Percentiles rank a stretch among this genome's conserved stretches.
phyloP scores from a whole-genome alignment of 2,113 vertebrate species.

The Euleptes europaea region DNA sequence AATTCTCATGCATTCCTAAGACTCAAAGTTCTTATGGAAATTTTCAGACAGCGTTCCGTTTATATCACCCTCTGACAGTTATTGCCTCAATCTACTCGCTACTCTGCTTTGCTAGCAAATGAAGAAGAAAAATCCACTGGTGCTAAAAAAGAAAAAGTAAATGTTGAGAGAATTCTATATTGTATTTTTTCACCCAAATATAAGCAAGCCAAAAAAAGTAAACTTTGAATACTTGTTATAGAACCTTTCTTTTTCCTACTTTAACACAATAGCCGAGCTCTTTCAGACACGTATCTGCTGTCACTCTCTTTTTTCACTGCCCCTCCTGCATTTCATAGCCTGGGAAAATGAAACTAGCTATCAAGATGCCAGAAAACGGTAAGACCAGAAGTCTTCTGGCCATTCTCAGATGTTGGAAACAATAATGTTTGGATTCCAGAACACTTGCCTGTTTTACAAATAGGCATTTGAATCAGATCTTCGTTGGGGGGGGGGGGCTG shows the following conservation, averaged over 20 bases:
- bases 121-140: background rate
- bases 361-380: too few relatives aligned
- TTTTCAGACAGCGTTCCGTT: slow-evolving; percentile 45
- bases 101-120: slow-evolving; percentile 4
- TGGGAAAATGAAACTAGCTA: too few relatives aligned
- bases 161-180: slow-evolving; percentile 18
- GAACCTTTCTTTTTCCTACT: background rate
- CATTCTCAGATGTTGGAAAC: too few relatives aligned
- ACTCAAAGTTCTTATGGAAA: slow-evolving; percentile 27
- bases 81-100: slow-evolving; percentile 15
- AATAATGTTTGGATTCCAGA: too few relatives aligned
- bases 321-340: too few relatives aligned
- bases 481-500: too few relatives aligned
- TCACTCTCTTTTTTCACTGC: too few relatives aligned
- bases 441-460: too few relatives aligned
- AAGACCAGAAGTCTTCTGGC: too few relatives aligned
- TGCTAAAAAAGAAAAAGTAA: slow-evolving; percentile 7
- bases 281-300: too few relatives aligned
- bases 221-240: background rate
- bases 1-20: slow-evolving; percentile 32
- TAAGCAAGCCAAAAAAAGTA: background rate
- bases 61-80: slow-evolving; percentile 37
- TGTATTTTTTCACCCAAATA: slow-evolving; percentile 33
- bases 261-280: too few relatives aligned
- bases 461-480: too few relatives aligned